phyloP scores from a whole-genome alignment of 2,888 invertebrate species.

The Yponomeuta evonymella region DNA sequence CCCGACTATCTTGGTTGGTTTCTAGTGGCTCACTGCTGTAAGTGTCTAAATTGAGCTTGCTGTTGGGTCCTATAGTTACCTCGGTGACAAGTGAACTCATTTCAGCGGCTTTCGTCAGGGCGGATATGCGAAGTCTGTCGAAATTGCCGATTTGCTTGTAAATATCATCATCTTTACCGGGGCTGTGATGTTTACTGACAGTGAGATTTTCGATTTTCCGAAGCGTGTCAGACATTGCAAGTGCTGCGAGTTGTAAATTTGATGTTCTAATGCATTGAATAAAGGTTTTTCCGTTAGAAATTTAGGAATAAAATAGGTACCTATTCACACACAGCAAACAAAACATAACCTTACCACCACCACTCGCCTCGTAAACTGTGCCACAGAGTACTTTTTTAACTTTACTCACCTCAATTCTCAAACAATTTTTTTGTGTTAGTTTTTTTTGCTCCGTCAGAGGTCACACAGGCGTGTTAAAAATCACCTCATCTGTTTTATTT shows the following conservation, averaged over 20 bases:
- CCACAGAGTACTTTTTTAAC: too few relatives aligned
- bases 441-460: too few relatives aligned
- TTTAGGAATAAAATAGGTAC: too few relatives aligned
- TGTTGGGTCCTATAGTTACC: conserved; percentile 72
- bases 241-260: not conserved
- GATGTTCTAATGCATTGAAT: not conserved
- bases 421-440: too few relatives aligned
- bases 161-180: not conserved
- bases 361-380: too few relatives aligned
- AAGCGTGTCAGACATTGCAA: not conserved
- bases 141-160: conserved; percentile 43
- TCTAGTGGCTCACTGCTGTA: conserved; percentile 31
- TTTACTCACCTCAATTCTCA: too few relatives aligned
- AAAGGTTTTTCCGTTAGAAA: not conserved
- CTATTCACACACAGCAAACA: too few relatives aligned
- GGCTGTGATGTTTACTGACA: not conserved
- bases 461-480: too few relatives aligned
- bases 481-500: too few relatives aligned
- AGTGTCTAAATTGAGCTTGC: conserved; percentile 23
- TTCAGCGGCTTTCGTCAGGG: conserved; percentile 74
- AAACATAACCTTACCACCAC: too few relatives aligned
- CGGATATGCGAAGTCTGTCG: conserved; percentile 74
- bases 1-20: conserved; percentile 26
- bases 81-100: conserved; percentile 68
- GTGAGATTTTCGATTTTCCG: conserved; percentile 4